Evolutionary conservation across 2,113 vertebrate species (phyloP).

Genomic region (Scatophagus argus): DNA sequence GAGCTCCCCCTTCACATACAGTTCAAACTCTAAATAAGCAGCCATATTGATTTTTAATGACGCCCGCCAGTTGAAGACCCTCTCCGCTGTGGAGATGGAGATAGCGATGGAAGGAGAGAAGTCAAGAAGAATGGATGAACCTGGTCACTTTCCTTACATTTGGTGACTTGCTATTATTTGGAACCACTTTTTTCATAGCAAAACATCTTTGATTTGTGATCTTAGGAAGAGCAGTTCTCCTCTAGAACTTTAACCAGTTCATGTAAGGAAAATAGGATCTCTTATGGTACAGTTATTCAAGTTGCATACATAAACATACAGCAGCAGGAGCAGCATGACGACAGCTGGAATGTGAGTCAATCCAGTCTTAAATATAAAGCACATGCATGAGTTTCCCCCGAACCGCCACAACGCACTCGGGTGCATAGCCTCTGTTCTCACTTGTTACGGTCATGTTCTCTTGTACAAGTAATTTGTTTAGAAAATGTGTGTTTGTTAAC

Average conservation of each 20-base stretch:
- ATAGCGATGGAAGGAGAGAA: constrained; percentile 13
- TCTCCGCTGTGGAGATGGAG: constrained; percentile 37
- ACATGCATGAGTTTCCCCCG: not conserved
- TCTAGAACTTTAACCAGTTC: not conserved
- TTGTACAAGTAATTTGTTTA: not conserved
- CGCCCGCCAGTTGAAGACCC: constrained; percentile 41
- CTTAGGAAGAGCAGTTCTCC: not conserved
- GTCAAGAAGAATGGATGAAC: constrained; percentile 1
- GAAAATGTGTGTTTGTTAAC: not conserved
- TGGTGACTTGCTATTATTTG: not conserved
- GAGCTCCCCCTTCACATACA: constrained; percentile 65
- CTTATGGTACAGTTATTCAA: not conserved
- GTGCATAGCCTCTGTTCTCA: not conserved
- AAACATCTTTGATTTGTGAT: not conserved
- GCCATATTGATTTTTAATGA: constrained; percentile 86
- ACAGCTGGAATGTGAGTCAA: not conserved
- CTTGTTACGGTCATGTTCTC: not conserved
- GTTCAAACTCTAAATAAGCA: constrained; percentile 86
- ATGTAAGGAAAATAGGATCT: not conserved
- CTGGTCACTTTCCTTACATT: not conserved
- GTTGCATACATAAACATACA: not conserved
- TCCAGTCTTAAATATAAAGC: not conserved
- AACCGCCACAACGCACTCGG: not conserved
- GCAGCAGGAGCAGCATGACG: not conserved
- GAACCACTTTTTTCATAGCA: not conserved